Percentiles rank a stretch among this genome's conserved stretches.
phyloP scores from a whole-genome alignment of 2,113 vertebrate species.

The Copsychus sechellarum region DNA sequence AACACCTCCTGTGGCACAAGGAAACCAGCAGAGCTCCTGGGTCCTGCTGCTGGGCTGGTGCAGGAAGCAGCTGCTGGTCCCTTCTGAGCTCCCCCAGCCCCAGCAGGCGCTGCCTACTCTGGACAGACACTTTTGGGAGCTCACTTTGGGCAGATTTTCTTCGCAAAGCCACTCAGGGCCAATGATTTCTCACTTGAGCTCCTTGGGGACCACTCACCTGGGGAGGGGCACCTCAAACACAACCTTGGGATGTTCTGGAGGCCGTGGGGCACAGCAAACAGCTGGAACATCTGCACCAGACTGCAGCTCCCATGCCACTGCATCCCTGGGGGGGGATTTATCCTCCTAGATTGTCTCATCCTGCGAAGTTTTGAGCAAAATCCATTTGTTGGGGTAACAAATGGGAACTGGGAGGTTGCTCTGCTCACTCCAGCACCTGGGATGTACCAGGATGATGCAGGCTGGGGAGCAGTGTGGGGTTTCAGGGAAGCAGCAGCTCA shows the following conservation, averaged over 20 bases:
- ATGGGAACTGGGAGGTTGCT: neutral
- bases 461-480: neutral
- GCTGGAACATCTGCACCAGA: neutral
- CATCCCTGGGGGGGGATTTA: neutral
- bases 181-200: neutral
- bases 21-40: neutral
- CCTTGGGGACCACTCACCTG: neutral
- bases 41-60: neutral
- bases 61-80: neutral
- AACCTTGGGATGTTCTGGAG: neutral
- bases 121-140: neutral
- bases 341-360: neutral
- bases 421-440: neutral
- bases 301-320: accelerated
- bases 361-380: neutral
- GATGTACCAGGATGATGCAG: too few relatives aligned
- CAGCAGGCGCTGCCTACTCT: neutral
- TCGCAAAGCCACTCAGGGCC: accelerated
- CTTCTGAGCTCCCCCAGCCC: neutral
- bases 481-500: neutral
- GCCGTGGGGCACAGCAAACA: neutral
- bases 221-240: neutral
- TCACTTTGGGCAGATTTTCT: neutral
- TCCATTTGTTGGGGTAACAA: neutral
- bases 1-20: neutral